Evolutionary conservation across 2,888 invertebrate species (phyloP).

Genomic region (Clitarchus hookeri): DNA sequence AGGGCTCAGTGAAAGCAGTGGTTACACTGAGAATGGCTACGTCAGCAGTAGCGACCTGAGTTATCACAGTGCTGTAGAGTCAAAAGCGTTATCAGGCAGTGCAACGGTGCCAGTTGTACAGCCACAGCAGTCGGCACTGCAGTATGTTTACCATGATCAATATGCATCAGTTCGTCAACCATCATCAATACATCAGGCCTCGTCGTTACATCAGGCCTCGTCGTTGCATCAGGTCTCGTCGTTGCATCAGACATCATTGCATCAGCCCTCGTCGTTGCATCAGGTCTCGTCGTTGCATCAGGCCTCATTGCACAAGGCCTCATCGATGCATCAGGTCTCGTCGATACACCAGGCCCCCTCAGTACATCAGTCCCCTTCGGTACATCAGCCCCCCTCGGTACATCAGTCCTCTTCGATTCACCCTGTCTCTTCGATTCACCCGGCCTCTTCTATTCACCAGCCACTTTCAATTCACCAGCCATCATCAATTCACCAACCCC

Average conservation of each 20-base stretch:
- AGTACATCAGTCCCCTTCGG: constrained; percentile 21
- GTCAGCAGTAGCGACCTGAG: constrained; percentile 52
- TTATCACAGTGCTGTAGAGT: constrained; percentile 34
- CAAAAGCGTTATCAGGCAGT: background rate
- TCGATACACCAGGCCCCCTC: constrained; percentile 32
- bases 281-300: constrained; percentile 25
- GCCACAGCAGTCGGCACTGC: background rate
- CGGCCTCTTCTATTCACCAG: background rate
- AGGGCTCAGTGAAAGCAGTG: constrained; percentile 53
- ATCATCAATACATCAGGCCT: background rate
- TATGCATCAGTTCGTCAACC: constrained; percentile 30
- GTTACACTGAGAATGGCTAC: constrained; percentile 54
- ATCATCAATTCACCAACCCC: constrained; percentile 21
- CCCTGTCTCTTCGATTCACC: constrained; percentile 30
- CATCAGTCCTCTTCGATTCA: constrained; percentile 24
- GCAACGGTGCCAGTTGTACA: background rate
- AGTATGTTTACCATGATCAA: constrained; percentile 38
- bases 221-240: background rate
- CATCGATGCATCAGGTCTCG: constrained; percentile 29
- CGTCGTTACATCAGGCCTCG: background rate
- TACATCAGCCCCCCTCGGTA: constrained; percentile 30
- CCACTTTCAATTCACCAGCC: background rate
- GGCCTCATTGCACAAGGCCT: constrained; percentile 33
- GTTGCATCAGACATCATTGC: background rate
- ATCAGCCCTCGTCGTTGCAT: constrained; percentile 21